These are phyloP conservation scores for Arnoldichthys spilopterus DNA, from an alignment of 2,797 vertebrate species.

Conservation along the genomic window DNA sequence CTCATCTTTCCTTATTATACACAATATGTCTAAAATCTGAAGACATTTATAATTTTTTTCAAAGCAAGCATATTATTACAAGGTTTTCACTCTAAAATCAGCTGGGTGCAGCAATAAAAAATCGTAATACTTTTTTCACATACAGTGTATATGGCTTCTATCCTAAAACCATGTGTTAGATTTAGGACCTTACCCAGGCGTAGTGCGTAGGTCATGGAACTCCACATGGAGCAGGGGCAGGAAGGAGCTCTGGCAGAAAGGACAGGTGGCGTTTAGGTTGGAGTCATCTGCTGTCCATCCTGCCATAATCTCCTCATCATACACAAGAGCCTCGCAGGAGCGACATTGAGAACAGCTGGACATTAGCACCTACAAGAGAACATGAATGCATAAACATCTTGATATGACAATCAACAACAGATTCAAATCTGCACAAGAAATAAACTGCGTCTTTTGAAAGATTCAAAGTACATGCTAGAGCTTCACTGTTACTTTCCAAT, in stretches of 20 bases:
- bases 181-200: slow-evolving; percentile 78
- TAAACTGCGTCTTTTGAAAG: too few relatives aligned
- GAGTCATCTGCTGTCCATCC: slow-evolving; percentile 98
- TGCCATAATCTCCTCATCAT: slow-evolving; percentile 99
- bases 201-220: slow-evolving; percentile 91
- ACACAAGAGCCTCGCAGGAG: slow-evolving; percentile 90
- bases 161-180: background rate
- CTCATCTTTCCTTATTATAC: too few relatives aligned
- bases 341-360: slow-evolving; percentile 96
- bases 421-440: background rate
- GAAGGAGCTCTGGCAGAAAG: slow-evolving; percentile 91
- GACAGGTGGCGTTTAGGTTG: slow-evolving; percentile 95
- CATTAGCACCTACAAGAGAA: slow-evolving; percentile 88
- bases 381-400: background rate
- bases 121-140: too few relatives aligned
- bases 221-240: slow-evolving; percentile 93
- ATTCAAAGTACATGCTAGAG: background rate
- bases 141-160: background rate
- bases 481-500: too few relatives aligned
- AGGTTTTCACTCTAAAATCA: too few relatives aligned
- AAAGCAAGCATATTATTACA: too few relatives aligned
- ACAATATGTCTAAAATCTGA: too few relatives aligned
- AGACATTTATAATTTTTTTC: too few relatives aligned
- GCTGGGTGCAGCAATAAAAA: too few relatives aligned
- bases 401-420: background rate